Evolutionary conservation across 2,113 vertebrate species (phyloP), one percentile per base, ranked within the genome.

Genomic region (Alligator sinensis): DNA sequence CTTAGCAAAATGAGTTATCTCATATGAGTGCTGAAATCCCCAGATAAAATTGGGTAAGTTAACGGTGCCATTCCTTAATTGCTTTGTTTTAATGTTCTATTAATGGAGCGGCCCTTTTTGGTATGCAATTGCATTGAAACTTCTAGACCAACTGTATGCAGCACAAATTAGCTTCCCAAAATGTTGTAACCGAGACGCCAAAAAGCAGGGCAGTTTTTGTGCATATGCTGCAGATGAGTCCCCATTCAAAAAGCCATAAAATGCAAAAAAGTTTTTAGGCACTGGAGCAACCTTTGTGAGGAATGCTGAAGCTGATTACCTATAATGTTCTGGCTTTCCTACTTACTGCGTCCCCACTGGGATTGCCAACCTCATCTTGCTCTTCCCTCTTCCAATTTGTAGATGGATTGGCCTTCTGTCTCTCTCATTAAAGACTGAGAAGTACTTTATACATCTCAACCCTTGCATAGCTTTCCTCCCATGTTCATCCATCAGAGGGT

Each of bases 131-230:
- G 38, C 55, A 9, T 74, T 89, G 38, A 19, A 75, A n/a, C 14
- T 54, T 17, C 91, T 80, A 4, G 78, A 79, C 27, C 58, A 77
- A 27, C 24, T 4, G 1, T 6, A 60, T 27, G 80, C 58, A 54
- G 89, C 30, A 47, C 25, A 57, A n/a, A 55, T 78, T 80, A 80
- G 61, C 82, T 86, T 77, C 79, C 57, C 63, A 34, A 77, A 54
- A 1, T 64, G 61, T 54, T 2, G 61, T 34, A 61, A 34, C 1
- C 30, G 70, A 60, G 62, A 66, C n/a, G 58, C 22, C 34, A 25
- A 1, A 3, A 83, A 61, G 34, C 21, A 11, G 3, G 34, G 70
- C 57, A 64, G 24, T 72, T 77, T 66, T 62, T 55, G 10, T 19
- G 59, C 18, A 4, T 61, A 77, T 87, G 60, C 83, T 30, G 58